These are phyloP conservation scores for Paramisgurnus dabryanus DNA, from an alignment of 2,113 vertebrate genomes.

Conservation along the genomic window DNA sequence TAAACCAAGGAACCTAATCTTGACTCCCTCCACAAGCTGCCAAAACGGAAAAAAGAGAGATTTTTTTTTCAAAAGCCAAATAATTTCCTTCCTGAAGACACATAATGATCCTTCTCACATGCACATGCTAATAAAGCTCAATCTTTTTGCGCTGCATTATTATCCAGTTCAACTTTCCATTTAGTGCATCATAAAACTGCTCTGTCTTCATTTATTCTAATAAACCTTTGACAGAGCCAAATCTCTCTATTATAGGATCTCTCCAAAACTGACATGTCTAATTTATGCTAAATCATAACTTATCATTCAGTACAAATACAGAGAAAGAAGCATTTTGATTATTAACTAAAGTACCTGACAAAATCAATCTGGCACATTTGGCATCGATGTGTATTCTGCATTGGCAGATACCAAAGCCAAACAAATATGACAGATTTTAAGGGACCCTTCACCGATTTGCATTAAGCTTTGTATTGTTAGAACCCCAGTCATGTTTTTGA, in stretches of 20 bases:
- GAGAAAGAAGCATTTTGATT: background rate
- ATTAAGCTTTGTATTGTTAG: too few relatives aligned
- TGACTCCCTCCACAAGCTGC: constrained; percentile 17
- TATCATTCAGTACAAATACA: background rate
- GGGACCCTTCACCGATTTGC: too few relatives aligned
- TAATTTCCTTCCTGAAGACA: constrained; percentile 14
- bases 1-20: constrained; percentile 47
- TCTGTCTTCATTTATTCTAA: constrained; percentile 9
- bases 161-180: background rate
- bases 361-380: background rate
- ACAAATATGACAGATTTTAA: background rate
- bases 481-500: too few relatives aligned
- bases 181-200: background rate
- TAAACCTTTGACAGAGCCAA: background rate
- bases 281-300: background rate
- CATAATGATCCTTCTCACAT: background rate
- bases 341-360: background rate
- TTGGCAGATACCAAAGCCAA: background rate
- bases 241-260: background rate
- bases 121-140: background rate
- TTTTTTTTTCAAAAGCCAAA: constrained; percentile 13
- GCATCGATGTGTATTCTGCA: background rate
- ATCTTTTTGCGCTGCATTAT: background rate
- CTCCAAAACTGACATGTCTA: background rate
- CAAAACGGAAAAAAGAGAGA: background rate